Conservation (phyloP, 2,113 vertebrate species). For the Hippoglossus stenolepis region DNA sequence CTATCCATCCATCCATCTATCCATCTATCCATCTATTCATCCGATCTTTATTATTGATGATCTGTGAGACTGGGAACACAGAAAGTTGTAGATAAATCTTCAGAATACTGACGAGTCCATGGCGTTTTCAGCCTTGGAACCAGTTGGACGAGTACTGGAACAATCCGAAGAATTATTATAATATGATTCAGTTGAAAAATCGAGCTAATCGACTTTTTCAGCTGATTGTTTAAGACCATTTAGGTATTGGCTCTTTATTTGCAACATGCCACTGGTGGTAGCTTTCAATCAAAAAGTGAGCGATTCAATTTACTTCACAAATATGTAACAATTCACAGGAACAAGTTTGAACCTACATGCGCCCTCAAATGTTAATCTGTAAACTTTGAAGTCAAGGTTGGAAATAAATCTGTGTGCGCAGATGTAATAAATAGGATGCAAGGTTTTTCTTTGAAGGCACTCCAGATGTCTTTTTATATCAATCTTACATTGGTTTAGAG, state of each 20-base stretch:
- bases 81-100: neutral
- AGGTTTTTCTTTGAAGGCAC: constrained; percentile 79
- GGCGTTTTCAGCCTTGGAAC: neutral
- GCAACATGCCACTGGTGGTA: neutral
- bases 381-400: constrained; percentile 79
- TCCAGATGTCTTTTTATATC: constrained; percentile 79
- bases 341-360: constrained; percentile 61
- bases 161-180: neutral
- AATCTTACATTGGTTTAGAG: constrained; percentile 78
- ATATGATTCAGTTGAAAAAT: neutral
- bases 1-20: neutral
- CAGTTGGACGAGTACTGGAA: neutral
- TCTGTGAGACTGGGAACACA: neutral
- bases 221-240: neutral
- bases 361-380: constrained; percentile 75
- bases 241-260: neutral
- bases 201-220: neutral
- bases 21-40: no score
- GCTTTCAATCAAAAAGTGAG: neutral
- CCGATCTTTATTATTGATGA: neutral
- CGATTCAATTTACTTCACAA: constrained; percentile 27
- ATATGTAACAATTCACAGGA: constrained; percentile 39
- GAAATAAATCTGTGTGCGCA: constrained; percentile 74
- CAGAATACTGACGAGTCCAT: neutral
- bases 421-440: constrained; percentile 82